Percentiles rank a stretch among this genome's conserved stretches.
These are phyloP conservation scores for Acanthosepion esculentum DNA, from an alignment of 2,888 invertebrate genomes.

Conservation along the genomic window DNA sequence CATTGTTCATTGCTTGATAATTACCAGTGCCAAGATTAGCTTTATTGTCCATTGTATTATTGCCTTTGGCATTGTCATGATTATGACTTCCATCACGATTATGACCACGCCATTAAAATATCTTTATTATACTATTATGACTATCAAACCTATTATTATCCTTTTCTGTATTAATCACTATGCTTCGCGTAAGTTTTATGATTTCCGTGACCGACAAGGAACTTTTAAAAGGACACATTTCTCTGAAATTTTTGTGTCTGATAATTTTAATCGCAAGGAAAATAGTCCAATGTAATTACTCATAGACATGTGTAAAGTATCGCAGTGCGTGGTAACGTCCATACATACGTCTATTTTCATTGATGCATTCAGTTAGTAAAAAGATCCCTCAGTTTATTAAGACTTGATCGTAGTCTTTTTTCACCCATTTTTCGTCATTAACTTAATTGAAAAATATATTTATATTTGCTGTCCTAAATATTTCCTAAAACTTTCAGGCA, in stretches of 20 bases:
- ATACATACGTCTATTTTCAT: too few relatives aligned
- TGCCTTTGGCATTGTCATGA: not conserved
- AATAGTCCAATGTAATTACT: too few relatives aligned
- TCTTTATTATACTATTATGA: not conserved
- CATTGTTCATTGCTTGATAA: slow-evolving; percentile 1
- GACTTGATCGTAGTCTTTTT: too few relatives aligned
- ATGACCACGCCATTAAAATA: slow-evolving; percentile 18
- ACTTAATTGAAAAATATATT: too few relatives aligned
- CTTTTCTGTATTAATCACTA: not conserved
- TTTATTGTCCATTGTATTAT: not conserved
- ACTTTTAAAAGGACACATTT: not conserved
- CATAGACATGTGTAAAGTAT: not conserved
- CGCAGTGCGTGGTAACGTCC: too few relatives aligned
- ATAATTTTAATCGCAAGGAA: too few relatives aligned
- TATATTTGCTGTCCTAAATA: too few relatives aligned
- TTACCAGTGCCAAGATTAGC: not conserved
- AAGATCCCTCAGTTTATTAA: too few relatives aligned
- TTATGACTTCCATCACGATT: not conserved
- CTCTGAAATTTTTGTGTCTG: not conserved
- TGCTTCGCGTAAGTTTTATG: not conserved
- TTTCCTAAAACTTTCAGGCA: too few relatives aligned
- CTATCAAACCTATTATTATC: not conserved
- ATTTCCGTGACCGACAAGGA: not conserved
- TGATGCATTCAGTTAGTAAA: too few relatives aligned
- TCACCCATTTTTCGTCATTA: too few relatives aligned